phyloP scores from a whole-genome alignment of 2,797 vertebrate genomes.

The Cuculus canorus region DNA sequence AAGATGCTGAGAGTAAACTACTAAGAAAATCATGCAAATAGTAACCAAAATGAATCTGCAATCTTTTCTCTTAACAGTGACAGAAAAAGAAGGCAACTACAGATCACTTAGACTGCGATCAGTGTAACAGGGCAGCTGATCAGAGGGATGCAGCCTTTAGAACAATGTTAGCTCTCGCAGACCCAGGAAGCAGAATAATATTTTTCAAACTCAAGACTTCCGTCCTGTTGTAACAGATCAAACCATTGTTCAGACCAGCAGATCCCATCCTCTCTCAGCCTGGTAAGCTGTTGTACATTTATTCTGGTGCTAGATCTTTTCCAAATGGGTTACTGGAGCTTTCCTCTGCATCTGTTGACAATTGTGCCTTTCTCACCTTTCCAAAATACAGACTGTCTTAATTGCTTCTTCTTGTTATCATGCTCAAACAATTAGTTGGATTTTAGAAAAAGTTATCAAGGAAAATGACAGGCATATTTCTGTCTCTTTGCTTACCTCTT shows the following conservation, averaged over 20 bases:
- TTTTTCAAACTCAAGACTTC: conserved; percentile 42
- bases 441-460: background rate
- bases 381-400: background rate
- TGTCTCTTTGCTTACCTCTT: background rate
- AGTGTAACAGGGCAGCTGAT: conserved; percentile 42
- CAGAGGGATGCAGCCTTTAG: conserved; percentile 41
- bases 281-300: conserved; percentile 45
- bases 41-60: conserved; percentile 9
- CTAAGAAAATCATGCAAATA: conserved; percentile 35
- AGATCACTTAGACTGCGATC: conserved; percentile 23
- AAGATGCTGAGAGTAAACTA: conserved; percentile 1
- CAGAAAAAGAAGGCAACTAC: conserved; percentile 17
- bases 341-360: background rate
- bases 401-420: background rate
- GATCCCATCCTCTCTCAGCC: conserved; percentile 3
- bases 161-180: conserved; percentile 28
- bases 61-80: conserved; percentile 19
- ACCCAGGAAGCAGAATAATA: conserved; percentile 30
- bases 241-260: conserved; percentile 16
- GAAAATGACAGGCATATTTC: background rate
- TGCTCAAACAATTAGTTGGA: background rate
- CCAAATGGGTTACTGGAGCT: background rate
- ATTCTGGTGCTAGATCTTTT: conserved; percentile 18
- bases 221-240: background rate
- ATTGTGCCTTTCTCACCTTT: background rate